A percentile compares a stretch with the other conserved stretches of the same genome.
These are phyloP conservation scores for Atethmia centrago DNA, from an alignment of 2,888 invertebrate genomes.

Conservation along the genomic window DNA sequence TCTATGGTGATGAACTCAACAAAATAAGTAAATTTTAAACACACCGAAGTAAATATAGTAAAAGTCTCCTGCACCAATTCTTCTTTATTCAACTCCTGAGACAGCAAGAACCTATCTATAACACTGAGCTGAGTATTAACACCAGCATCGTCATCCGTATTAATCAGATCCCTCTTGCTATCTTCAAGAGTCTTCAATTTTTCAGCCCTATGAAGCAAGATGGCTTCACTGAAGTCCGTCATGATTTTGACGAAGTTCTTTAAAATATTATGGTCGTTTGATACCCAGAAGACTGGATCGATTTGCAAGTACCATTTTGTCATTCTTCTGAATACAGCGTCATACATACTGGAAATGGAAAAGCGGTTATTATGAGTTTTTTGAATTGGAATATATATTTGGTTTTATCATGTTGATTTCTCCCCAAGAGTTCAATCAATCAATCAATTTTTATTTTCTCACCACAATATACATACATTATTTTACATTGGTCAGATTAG, in stretches of 20 bases:
- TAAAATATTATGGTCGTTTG: constrained; percentile 59
- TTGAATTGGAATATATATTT: neutral
- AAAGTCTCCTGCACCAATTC: constrained; percentile 79
- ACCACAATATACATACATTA: too few relatives aligned
- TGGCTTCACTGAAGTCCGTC: constrained; percentile 65
- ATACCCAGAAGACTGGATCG: constrained; percentile 78
- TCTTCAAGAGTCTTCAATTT: constrained; percentile 68
- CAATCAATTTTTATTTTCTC: too few relatives aligned
- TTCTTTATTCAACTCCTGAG: constrained; percentile 72
- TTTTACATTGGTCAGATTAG: too few relatives aligned
- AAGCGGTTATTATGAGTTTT: neutral
- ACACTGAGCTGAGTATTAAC: constrained; percentile 78
- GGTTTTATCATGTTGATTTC: neutral
- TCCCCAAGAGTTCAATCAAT: too few relatives aligned
- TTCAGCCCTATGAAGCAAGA: constrained; percentile 71
- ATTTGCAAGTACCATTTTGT: constrained; percentile 85
- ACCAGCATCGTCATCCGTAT: constrained; percentile 71
- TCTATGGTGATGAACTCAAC: too few relatives aligned
- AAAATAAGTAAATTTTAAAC: constrained; percentile 38
- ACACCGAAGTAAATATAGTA: constrained; percentile 85
- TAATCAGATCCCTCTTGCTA: constrained; percentile 66
- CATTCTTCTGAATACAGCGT: constrained; percentile 80
- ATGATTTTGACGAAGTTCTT: constrained; percentile 66
- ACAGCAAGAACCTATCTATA: constrained; percentile 82
- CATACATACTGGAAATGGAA: constrained; percentile 74